Evolutionary conservation across 2,888 invertebrate genomes (phyloP).

Genomic region (Deilephila porcellus): DNA sequence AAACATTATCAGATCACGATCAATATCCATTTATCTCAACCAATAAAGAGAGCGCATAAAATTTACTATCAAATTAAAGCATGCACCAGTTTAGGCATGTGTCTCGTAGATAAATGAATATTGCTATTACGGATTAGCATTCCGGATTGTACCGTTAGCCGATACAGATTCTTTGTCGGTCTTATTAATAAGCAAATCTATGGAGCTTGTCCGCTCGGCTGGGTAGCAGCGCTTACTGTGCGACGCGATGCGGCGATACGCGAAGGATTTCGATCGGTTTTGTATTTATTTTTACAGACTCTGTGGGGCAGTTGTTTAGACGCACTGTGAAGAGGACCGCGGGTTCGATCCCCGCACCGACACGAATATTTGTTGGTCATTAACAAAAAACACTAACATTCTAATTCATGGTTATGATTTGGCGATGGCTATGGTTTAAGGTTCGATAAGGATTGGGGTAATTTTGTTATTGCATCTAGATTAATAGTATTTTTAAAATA

Average conservation of each 20-base stretch:
- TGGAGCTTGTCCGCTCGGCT: conserved; percentile 56
- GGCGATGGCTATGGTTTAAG: no score
- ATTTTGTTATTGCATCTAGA: no score
- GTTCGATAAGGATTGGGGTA: no score
- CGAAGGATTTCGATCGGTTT: background rate
- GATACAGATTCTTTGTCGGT: conserved; percentile 76
- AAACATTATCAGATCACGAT: conserved; percentile 30
- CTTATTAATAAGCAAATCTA: conserved; percentile 78
- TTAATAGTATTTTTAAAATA: no score
- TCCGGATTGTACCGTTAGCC: conserved; percentile 64
- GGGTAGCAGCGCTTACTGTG: conserved; percentile 4
- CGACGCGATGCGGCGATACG: conserved; percentile 24
- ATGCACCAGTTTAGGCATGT: conserved; percentile 36
- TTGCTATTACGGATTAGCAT: conserved; percentile 67
- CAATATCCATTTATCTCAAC: conserved; percentile 30
- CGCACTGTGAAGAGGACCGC: no score
- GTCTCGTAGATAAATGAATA: conserved; percentile 64
- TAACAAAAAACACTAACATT: no score
- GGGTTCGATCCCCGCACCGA: no score
- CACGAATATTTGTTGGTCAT: no score
- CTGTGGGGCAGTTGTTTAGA: no score
- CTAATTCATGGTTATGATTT: no score
- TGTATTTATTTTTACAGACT: no score
- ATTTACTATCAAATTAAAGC: conserved; percentile 34
- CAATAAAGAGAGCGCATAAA: conserved; percentile 30